Base-by-base conservation (phyloP, 2,888 invertebrate genomes). In the Agonum fuliginosum region DNA sequence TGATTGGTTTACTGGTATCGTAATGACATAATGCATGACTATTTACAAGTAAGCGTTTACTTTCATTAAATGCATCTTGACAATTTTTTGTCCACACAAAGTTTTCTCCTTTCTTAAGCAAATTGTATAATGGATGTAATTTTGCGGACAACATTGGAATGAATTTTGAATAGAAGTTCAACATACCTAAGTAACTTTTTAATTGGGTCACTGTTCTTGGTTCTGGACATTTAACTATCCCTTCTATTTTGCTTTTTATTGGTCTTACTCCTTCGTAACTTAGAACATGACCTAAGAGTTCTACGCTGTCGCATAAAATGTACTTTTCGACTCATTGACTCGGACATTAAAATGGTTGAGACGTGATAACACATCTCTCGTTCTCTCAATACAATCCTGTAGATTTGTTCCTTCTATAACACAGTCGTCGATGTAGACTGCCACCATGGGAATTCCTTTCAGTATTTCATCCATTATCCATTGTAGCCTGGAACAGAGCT, bases 21-120 rank as follows among this genome's bases (percentile, higher is more conserved):
- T 62, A n/a, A 27, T 80, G 79, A 22, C 79, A 69, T 10, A 80
- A 79, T 5, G 82, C 81, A 27, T 81, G 80, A 78, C 80, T 80
- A 43, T 27, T 17, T 12, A 65, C 24, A 78, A 81, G 80, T 24
- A 82, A 77, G 51, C 78, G 34, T 37, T 81, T 78, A 24, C 74
- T 34, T 4, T 27, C 46, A 4, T 19, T 22, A 78, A 80, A 51
- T 37, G 48, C n/a, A n/a, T n/a, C n/a, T n/a, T n/a, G n/a, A n/a
- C n/a, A n/a, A n/a, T n/a, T n/a, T n/a, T n/a, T n/a, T n/a, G 8
- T 34, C 37, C 51, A 20, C 34, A 79, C 81, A 78, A 80, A 82
- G 51, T 67, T 46, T 46, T 30, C 27, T 65, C 78, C 58, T n/a
- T 78, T 78, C 6, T 58, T 58, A 19, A 78, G 46, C 17, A 82